phyloP scores from a whole-genome alignment of 1,140 invertebrate species.

The Brachionus rubens region DNA sequence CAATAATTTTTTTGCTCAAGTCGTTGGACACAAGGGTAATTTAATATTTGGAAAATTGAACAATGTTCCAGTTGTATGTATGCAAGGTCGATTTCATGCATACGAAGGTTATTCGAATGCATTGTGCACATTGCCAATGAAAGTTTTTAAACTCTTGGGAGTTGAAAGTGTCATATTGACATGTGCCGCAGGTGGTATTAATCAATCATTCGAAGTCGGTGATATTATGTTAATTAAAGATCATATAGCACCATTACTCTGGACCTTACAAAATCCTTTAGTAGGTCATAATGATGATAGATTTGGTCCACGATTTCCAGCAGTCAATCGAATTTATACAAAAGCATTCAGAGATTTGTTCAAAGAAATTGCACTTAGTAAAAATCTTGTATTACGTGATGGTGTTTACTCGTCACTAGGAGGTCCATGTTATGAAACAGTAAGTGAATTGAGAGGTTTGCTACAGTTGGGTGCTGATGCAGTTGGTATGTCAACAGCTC shows the following conservation, averaged over 20 bases:
- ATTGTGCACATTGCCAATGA: conserved; percentile 80
- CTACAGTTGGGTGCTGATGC: conserved; percentile 78
- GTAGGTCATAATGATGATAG: conserved; percentile 87
- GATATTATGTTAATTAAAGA: conserved; percentile 95
- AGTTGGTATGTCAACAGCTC: conserved; percentile 88
- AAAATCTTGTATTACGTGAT: conserved; percentile 64
- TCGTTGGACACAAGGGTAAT: conserved; percentile 82
- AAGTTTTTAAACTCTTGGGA: conserved; percentile 89
- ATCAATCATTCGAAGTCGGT: conserved; percentile 77
- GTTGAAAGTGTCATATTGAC: conserved; percentile 81
- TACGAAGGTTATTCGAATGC: conserved; percentile 82
- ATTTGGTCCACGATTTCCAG: conserved; percentile 85
- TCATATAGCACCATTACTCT: conserved; percentile 71
- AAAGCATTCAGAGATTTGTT: conserved; percentile 54
- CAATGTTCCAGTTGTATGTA: conserved; percentile 77
- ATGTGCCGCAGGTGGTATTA: conserved; percentile 90
- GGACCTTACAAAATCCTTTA: conserved; percentile 85
- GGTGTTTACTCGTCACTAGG: conserved; percentile 85
- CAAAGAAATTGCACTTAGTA: neutral
- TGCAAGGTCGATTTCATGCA: conserved; percentile 92
- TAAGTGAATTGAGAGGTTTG: conserved; percentile 79
- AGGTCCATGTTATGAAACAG: conserved; percentile 84
- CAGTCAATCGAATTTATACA: conserved; percentile 83
- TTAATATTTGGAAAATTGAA: conserved; percentile 82
- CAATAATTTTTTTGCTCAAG: conserved; percentile 56